Conservation (phyloP, 2,113 vertebrate genomes). For the Antigone vipio region DNA sequence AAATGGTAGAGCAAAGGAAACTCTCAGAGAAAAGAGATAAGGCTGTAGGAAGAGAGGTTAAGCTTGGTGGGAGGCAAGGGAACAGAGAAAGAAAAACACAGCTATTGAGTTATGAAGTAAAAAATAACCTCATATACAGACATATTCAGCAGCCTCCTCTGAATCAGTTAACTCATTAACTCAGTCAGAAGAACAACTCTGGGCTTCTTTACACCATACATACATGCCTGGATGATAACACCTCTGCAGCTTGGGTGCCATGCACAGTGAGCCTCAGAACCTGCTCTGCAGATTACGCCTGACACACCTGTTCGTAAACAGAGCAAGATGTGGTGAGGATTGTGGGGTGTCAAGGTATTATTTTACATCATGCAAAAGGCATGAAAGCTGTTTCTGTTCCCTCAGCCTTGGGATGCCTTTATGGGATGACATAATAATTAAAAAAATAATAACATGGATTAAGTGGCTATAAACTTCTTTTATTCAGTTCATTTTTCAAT, state of each 20-base stretch:
- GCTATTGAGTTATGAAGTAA: not conserved
- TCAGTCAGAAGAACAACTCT: not conserved
- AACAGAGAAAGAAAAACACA: not conserved
- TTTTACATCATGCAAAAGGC: not conserved
- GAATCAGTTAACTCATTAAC: not conserved
- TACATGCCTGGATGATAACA: not conserved
- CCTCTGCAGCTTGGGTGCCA: not conserved
- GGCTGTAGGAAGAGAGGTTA: not conserved
- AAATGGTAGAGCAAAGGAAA: not conserved
- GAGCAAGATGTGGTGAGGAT: not conserved
- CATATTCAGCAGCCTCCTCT: not conserved
- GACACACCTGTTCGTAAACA: not conserved
- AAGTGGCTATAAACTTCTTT: not conserved
- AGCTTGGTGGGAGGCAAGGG: not conserved
- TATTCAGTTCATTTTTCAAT: not conserved
- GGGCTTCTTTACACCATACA: not conserved
- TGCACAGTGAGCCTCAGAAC: not conserved
- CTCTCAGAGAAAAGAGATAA: not conserved
- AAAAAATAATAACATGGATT: not conserved
- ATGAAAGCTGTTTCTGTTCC: not conserved
- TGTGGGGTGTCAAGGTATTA: not conserved
- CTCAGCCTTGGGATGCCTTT: not conserved
- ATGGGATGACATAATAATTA: not conserved
- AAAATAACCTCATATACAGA: not conserved
- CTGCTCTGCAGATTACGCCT: not conserved